Evolutionary conservation across 1,140 invertebrate genomes (phyloP).

Genomic region (Heliothis subflexa): DNA sequence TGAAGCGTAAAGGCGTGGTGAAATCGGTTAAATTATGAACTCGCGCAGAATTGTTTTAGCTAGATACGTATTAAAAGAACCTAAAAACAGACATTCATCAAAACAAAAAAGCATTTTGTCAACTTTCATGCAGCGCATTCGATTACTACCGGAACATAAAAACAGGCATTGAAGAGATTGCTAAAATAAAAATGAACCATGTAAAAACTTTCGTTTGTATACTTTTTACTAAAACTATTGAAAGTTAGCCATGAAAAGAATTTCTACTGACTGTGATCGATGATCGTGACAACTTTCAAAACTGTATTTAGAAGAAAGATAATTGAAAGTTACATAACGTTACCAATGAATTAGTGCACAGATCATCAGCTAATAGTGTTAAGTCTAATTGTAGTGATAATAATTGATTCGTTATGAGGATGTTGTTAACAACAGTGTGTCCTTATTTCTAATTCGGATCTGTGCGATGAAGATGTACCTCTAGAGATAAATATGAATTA

Average conservation of each 20-base stretch:
- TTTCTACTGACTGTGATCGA: conserved; percentile 46
- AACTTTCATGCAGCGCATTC: conserved; percentile 34
- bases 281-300: conserved; percentile 51
- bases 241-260: conserved; percentile 46
- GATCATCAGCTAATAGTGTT: neutral
- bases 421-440: neutral
- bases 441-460: neutral
- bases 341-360: conserved; percentile 3
- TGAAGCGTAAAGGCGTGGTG: neutral
- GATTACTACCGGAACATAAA: conserved; percentile 30
- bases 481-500: neutral
- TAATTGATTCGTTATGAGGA: neutral
- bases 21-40: neutral
- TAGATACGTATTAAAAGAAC: neutral
- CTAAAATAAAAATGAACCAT: conserved; percentile 41
- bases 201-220: conserved; percentile 44
- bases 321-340: conserved; percentile 40
- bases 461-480: neutral
- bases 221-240: conserved; percentile 42
- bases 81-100: conserved; percentile 6
- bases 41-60: neutral
- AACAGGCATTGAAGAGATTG: conserved; percentile 28
- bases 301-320: conserved; percentile 49
- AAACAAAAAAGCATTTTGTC: conserved; percentile 30
- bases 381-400: conserved; percentile 10